Evolutionary conservation across 2,113 vertebrate genomes (phyloP), one percentile per base, ranked within the genome.

Genomic region (Zosterops hypoxanthus): DNA sequence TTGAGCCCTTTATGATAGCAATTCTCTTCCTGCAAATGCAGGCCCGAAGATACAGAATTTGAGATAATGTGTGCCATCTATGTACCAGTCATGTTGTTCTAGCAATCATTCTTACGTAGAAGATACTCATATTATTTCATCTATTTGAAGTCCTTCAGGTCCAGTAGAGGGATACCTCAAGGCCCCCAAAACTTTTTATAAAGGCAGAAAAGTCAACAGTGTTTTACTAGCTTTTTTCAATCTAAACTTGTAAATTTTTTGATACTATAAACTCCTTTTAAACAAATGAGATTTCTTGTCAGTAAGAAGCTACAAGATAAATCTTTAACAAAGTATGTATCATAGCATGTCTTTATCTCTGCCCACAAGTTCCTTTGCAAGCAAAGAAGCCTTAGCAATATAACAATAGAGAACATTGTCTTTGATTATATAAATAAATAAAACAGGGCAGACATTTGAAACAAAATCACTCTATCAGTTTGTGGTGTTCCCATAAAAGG

Each of bases 401-500:
- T 39, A 82, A 65, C 39, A 60, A 68, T 11, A 87, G 55, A 25
- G 46, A 95, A 88, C 46, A n/a, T 84, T 6, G 1, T 52, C 64
- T 94, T 82, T 66, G 33, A 52, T 79, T 87, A 84, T 52, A 91
- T 75, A 84, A 91, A 90, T 84, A 88, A 87, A 70, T 64, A 72
- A 87, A 81, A 46, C 14, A 86, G 81, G 63, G 53, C 66, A 87
- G 33, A 44, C 5, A 34, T 33, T 76, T 64, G 69, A 90, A 95
- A 63, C 71, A 88, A 87, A 84, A 91, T 92, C 84, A 63, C 23
- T 96, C 70, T 68, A 76, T 96, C 91, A 86, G 78, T 91, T 94
- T 85, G 71, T 94, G 86, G 60, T 1, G 25, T 70, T 96, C 92
- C 77, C 61, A 86, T 96, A 97, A 97, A 97, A 97, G 36, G 66